Evolutionary conservation across 2,797 vertebrate genomes (phyloP).

Genomic region (Chelonia mydas): DNA sequence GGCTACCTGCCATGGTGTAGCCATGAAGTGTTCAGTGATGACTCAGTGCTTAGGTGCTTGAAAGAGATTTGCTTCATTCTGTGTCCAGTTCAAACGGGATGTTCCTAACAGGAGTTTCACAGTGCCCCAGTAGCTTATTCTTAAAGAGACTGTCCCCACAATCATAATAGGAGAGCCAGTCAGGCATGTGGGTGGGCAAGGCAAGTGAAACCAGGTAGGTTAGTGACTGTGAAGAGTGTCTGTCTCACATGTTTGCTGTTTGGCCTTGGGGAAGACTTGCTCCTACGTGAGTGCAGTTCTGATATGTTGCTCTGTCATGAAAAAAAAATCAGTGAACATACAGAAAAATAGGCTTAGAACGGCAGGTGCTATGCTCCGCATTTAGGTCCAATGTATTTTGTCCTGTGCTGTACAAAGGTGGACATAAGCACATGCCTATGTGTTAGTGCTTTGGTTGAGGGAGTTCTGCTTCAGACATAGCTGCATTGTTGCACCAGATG

Average conservation of each 20-base stretch:
- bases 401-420: background rate
- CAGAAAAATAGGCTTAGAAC: background rate
- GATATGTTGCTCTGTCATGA: background rate
- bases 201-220: background rate
- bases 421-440: background rate
- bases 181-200: background rate
- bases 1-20: background rate
- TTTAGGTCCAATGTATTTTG: background rate
- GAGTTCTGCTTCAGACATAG: background rate
- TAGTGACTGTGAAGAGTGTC: background rate
- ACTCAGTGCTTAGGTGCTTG: background rate
- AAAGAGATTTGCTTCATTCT: background rate
- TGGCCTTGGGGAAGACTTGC: background rate
- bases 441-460: background rate
- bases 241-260: background rate
- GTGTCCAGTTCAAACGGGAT: background rate
- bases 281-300: background rate
- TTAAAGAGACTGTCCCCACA: background rate
- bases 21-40: background rate
- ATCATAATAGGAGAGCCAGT: background rate
- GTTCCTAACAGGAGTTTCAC: background rate
- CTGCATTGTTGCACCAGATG: background rate
- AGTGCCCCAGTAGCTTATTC: background rate
- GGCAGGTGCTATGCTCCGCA: background rate
- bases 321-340: background rate